Evolutionary conservation across 2,113 vertebrate species (phyloP).

Genomic region (Pristiophorus japonicus): DNA sequence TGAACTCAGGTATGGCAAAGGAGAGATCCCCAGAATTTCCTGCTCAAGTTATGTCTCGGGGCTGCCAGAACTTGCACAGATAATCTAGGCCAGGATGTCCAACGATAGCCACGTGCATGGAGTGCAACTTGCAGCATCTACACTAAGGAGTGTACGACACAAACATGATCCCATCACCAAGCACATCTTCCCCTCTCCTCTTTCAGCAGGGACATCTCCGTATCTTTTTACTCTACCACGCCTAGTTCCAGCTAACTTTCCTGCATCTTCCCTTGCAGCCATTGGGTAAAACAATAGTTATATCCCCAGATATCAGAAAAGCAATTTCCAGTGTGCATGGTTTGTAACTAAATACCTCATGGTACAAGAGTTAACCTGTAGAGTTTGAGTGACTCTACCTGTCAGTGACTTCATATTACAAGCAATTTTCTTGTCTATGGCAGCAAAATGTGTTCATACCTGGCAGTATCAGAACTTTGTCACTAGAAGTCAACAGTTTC

Average conservation of each 20-base stretch:
- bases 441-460: constrained; percentile 55
- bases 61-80: neutral
- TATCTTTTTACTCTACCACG: neutral
- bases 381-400: neutral
- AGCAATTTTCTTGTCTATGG: neutral
- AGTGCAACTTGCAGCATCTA: too few relatives aligned
- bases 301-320: neutral
- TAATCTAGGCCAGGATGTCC: neutral
- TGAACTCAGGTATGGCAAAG: neutral
- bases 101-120: neutral
- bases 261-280: neutral
- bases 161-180: neutral
- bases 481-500: constrained; percentile 65
- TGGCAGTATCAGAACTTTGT: constrained; percentile 78
- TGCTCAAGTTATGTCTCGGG: neutral
- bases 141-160: too few relatives aligned
- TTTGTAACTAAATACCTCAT: neutral
- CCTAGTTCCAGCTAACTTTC: neutral
- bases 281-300: neutral
- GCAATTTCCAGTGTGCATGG: neutral
- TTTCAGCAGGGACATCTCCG: neutral
- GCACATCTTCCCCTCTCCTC: neutral
- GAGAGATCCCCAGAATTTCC: neutral
- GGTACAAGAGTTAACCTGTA: neutral
- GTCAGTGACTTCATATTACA: neutral